phyloP scores from a whole-genome alignment of 2,797 vertebrate genomes.

The Gambelia wislizenii region DNA sequence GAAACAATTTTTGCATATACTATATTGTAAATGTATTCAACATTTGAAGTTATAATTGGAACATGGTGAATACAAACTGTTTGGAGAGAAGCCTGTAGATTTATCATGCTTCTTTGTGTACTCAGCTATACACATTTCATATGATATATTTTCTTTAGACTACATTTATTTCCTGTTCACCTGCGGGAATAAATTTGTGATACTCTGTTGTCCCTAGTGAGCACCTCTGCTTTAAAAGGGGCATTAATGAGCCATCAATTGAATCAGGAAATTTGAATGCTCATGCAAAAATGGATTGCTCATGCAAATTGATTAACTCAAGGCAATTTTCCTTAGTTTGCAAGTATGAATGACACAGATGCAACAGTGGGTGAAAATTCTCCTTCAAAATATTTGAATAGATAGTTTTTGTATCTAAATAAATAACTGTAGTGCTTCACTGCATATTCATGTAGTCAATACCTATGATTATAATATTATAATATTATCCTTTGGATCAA shows the following conservation, averaged over 20 bases:
- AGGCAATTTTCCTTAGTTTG: conserved; percentile 57
- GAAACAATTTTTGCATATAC: conserved; percentile 22
- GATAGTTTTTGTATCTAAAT: conserved; percentile 13
- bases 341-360: conserved; percentile 42
- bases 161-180: conserved; percentile 49
- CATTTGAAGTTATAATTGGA: conserved; percentile 44
- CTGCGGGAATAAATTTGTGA: conserved; percentile 34
- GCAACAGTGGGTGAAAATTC: conserved; percentile 43
- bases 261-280: conserved; percentile 66
- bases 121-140: conserved; percentile 18
- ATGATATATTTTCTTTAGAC: conserved; percentile 38
- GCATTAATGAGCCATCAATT: conserved; percentile 49
- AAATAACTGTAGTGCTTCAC: conserved; percentile 16
- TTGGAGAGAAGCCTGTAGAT: conserved; percentile 31
- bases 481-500: background rate
- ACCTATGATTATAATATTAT: conserved; percentile 41
- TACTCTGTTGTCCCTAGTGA: conserved; percentile 49
- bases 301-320: conserved; percentile 64
- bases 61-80: conserved; percentile 21
- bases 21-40: conserved; percentile 30
- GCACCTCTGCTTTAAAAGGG: conserved; percentile 55
- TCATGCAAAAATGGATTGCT: conserved; percentile 65
- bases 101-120: conserved; percentile 44
- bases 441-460: conserved; percentile 15
- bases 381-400: background rate